These are phyloP conservation scores for Cisticola juncidis DNA, from an alignment of 2,113 vertebrate species.

Conservation along the genomic window DNA sequence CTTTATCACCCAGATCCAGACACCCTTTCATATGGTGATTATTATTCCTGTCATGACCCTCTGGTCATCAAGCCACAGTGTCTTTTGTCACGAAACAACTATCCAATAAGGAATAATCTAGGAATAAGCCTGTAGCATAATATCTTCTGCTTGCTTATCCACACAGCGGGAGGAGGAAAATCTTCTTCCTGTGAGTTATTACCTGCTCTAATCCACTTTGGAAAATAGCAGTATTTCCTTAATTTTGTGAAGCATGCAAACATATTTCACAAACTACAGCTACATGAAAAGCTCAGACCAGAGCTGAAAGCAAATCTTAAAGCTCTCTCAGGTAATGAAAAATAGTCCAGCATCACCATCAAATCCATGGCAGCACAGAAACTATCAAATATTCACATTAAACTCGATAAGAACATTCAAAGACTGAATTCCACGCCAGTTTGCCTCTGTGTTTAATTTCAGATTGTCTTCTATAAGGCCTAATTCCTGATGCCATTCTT, in stretches of 20 bases:
- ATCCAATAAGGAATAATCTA: conserved; percentile 38
- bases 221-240: conserved; percentile 47
- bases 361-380: background rate
- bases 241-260: conserved; percentile 37
- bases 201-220: conserved; percentile 42
- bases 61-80: conserved; percentile 57
- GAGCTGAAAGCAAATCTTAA: conserved; percentile 22
- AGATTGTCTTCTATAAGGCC: background rate
- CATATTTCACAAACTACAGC: conserved; percentile 4
- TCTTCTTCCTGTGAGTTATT: conserved; percentile 34
- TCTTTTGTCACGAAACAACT: conserved; percentile 52
- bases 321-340: background rate
- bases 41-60: conserved; percentile 55
- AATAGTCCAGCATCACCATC: background rate
- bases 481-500: background rate
- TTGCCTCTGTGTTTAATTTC: background rate
- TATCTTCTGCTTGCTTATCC: conserved; percentile 44
- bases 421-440: background rate
- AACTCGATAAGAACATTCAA: background rate
- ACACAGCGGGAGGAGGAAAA: conserved; percentile 13
- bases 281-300: background rate
- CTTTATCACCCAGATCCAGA: conserved; percentile 55
- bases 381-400: background rate
- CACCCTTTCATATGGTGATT: conserved; percentile 54
- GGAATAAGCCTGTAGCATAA: conserved; percentile 48